These are phyloP conservation scores for Drosophila mimetica DNA, from an alignment of 2,888 invertebrate genomes.

Conservation along the genomic window DNA sequence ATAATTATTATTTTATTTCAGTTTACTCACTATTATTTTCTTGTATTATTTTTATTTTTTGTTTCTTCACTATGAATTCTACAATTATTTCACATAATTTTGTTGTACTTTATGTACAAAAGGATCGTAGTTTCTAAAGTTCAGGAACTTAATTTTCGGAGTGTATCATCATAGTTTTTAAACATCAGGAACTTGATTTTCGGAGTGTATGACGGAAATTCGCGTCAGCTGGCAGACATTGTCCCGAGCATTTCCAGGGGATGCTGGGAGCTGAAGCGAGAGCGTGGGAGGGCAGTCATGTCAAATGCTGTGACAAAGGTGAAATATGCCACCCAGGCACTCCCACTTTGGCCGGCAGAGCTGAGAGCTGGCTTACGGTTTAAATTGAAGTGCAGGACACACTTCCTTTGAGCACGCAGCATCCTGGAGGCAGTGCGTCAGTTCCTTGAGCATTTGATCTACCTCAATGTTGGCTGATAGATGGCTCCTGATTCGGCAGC, in stretches of 20 bases:
- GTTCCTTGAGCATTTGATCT: constrained; percentile 41
- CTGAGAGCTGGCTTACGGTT: constrained; percentile 52
- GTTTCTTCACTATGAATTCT: too few relatives aligned
- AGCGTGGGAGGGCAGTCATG: constrained; percentile 37
- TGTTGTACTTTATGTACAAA: too few relatives aligned
- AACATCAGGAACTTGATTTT: not conserved
- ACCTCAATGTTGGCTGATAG: constrained; percentile 39
- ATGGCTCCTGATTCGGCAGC: constrained; percentile 28
- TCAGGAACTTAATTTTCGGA: too few relatives aligned
- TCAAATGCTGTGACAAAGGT: constrained; percentile 72
- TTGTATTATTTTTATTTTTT: too few relatives aligned
- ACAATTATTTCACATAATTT: too few relatives aligned
- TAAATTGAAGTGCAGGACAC: constrained; percentile 55
- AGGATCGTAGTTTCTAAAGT: too few relatives aligned
- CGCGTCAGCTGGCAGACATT: constrained; percentile 67
- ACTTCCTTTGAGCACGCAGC: constrained; percentile 27
- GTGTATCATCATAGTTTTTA: too few relatives aligned
- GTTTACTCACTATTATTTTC: too few relatives aligned
- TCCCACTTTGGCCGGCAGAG: constrained; percentile 18
- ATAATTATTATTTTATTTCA: too few relatives aligned
- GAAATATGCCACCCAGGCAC: constrained; percentile 31
- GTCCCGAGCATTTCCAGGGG: constrained; percentile 57
- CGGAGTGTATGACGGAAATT: constrained; percentile 49
- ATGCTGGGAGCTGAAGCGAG: constrained; percentile 31
- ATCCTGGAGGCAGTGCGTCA: constrained; percentile 27